Conservation (phyloP, 2,888 invertebrate genomes). For the Oscheius sp. region DNA sequence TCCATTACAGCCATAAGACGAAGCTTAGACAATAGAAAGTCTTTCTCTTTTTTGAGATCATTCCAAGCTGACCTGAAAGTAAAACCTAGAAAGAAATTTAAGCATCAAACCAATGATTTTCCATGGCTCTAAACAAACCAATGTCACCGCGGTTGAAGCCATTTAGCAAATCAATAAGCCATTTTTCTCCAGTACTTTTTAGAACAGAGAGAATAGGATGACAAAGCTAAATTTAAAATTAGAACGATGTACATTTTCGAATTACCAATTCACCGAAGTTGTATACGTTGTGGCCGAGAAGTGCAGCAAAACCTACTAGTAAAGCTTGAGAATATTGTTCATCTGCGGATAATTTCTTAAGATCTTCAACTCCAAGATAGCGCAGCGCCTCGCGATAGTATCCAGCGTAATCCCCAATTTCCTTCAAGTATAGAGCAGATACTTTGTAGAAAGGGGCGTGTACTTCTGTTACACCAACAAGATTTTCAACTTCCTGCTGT, state of each 20-base stretch:
- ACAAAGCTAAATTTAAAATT: constrained; percentile 78
- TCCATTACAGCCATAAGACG: constrained; percentile 95
- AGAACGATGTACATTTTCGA: background rate
- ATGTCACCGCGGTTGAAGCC: constrained; percentile 85
- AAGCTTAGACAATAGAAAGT: constrained; percentile 80
- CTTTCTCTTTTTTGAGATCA: constrained; percentile 61
- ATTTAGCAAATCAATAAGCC: constrained; percentile 79
- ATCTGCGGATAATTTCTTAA: constrained; percentile 46
- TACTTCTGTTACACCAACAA: constrained; percentile 61
- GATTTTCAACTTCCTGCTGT: constrained; percentile 55
- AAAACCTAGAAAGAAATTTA: background rate
- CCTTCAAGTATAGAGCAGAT: constrained; percentile 62
- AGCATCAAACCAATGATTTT: constrained; percentile 73
- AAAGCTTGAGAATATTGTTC: constrained; percentile 77
- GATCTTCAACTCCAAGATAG: constrained; percentile 76
- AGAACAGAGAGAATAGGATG: constrained; percentile 90
- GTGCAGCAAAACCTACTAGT: constrained; percentile 89
- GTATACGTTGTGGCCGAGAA: constrained; percentile 92
- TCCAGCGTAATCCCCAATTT: constrained; percentile 84
- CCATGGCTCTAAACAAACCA: constrained; percentile 74
- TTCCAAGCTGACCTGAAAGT: constrained; percentile 67
- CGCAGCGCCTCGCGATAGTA: constrained; percentile 92
- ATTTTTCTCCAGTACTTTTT: constrained; percentile 82
- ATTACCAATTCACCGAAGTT: constrained; percentile 90
- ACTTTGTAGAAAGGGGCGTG: constrained; percentile 68